Evolutionary conservation across 2,113 vertebrate species (phyloP), one percentile per base, ranked within the genome.

Genomic region (Etheostoma cragini): DNA sequence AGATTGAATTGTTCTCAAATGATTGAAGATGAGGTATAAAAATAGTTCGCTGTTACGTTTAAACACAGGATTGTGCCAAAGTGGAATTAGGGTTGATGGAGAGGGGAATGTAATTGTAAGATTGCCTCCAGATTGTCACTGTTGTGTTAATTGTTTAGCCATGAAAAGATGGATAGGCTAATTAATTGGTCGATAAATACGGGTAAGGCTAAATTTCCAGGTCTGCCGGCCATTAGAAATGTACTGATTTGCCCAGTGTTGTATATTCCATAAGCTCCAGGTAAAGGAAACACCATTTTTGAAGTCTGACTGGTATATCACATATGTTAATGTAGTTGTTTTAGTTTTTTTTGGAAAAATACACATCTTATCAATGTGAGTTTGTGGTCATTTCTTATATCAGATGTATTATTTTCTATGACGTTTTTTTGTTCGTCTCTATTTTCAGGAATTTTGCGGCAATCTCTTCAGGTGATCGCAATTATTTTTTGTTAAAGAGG

Each of bases 131-230:
- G 62, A 47, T 45, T 24, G 5, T 53, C 38, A 72, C 11, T 42
- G 71, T 52, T 24, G 22, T 33, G 33, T 33, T 81, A 66, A 78
- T 45, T 68, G 63, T 52, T 78, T 8, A 49, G 66, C 67, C 47
- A n/a, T 16, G 63, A 24, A 72, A 60, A 68, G 5, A 1, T 73
- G 15, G 45, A 64, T n/a, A 24, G 33, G 50, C 63, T 52, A 78
- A 69, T 73, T 45, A 49, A 30, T 53, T 12, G 30, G 45, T 53
- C 3, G 19, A 58, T 35, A 50, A 30, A 24, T 7, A 50, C 7
- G 30, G 33, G 13, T 13, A 30, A 63, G 15, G 49, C 26, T 22
- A 42, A n/a, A 57, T 24, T 68, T 58, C 15, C 33, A 26, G 38
- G 46, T 24, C 22, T 35, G 45, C 8, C 19, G 30, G 58, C 13